A percentile compares a stretch with the other conserved stretches of the same genome.
phyloP scores from a whole-genome alignment of 2,113 vertebrate genomes.

The Tragulus kanchil region DNA sequence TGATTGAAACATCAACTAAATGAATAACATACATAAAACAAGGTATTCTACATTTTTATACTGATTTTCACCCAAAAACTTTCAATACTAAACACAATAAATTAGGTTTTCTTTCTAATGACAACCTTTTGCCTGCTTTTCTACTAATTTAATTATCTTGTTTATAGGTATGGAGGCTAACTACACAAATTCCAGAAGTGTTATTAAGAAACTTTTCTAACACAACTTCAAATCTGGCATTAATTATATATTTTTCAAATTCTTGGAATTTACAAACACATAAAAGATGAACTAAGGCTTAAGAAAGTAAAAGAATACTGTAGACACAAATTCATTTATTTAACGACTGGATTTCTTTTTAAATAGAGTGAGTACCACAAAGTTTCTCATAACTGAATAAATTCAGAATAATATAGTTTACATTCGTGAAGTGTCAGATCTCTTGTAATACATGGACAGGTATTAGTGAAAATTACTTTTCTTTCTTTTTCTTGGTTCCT shows the following conservation, averaged over 20 bases:
- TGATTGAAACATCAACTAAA: conserved; percentile 52
- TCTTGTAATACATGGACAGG: neutral
- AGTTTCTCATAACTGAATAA: neutral
- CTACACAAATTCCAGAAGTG: conserved; percentile 8
- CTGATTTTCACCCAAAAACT: conserved; percentile 15
- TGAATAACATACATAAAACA: conserved; percentile 58
- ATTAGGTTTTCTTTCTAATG: neutral
- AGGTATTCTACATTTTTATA: conserved; percentile 37
- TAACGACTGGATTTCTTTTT: conserved; percentile 47
- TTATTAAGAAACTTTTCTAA: conserved; percentile 47
- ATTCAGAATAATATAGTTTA: conserved; percentile 47
- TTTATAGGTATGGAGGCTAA: conserved; percentile 51
- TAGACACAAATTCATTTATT: conserved; percentile 20
- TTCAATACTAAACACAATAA: conserved; percentile 41
- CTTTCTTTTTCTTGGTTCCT: neutral
- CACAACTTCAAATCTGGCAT: conserved; percentile 29
- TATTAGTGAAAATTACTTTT: conserved; percentile 9
- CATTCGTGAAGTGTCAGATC: neutral
- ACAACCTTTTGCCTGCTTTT: conserved; percentile 16
- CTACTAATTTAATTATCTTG: conserved; percentile 45
- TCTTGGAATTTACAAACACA: conserved; percentile 35
- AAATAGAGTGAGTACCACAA: conserved; percentile 32
- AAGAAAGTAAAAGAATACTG: conserved; percentile 16
- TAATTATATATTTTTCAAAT: conserved; percentile 60
- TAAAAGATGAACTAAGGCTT: conserved; percentile 5